Evolutionary conservation across 2,888 invertebrate species (phyloP), one percentile per base, ranked within the genome.

Genomic region (Meganola albula): DNA sequence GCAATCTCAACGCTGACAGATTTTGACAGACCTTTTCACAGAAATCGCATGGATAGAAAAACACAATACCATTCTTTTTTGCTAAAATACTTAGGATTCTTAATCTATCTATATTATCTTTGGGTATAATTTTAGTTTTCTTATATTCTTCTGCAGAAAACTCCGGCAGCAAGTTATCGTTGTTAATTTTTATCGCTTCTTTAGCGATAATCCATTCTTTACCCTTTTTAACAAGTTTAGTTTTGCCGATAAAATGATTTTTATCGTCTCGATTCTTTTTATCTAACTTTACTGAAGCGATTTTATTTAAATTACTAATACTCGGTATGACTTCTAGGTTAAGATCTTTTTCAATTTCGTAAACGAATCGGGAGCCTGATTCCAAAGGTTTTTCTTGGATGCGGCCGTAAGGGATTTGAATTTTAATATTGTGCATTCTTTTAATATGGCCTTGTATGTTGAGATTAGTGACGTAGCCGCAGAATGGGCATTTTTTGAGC

Each of bases 1-100:
- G 83, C 1, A 80, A 31, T 20, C 68, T 79, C 1, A 84, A 34
- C 0, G 74, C 83, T 6, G 64, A 52, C 0, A 78, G 35, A 0
- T 62, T 72, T 1, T 62, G 60, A 12, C 83, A 84, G 0, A 83
- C 63, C 31, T 82, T 83, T 0, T 74, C 69, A 14, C 83, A 84
- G 0, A 38, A 47, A 0, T 73, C 63, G 20, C 83, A 84, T 0
- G 83, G 83, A 8, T 63, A 83, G 1, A 79, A 12, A 44, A 84
- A 75, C 40, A 64, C 61, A 0, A 51, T 25, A 0, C 72, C 72
- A 1, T 52, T 58, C 2, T 51, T 67, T 35, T 72, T 77, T 0
- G 71, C 71, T 2, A 70, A 7, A 1, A 47, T 30, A 14, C 62
- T 59, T 2, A 83, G 39, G 16, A 56, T 64, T 11, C 67, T 64